Conservation (phyloP, 2,888 invertebrate species). For the Vannuccia rotundouncinata region DNA sequence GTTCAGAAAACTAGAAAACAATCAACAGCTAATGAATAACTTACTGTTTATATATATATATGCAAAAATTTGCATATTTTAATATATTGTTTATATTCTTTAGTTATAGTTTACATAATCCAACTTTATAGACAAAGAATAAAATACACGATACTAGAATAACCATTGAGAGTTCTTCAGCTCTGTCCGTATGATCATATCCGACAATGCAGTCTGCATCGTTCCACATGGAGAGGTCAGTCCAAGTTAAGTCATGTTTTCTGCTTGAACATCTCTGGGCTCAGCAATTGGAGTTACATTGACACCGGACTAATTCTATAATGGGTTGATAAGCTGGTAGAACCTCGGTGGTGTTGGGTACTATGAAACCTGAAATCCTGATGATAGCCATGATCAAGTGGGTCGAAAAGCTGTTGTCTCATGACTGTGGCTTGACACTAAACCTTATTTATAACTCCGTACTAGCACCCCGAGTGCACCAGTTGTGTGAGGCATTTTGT, state of each 20-base stretch:
- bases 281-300: neutral
- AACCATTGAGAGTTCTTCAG: neutral
- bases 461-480: conserved; percentile 22
- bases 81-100: neutral
- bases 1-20: conserved; percentile 1
- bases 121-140: neutral
- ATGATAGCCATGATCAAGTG: conserved; percentile 15
- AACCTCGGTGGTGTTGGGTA: conserved; percentile 1
- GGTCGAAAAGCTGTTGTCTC: conserved; percentile 13
- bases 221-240: too few relatives aligned
- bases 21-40: neutral
- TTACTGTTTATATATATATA: neutral
- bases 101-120: conserved; percentile 7
- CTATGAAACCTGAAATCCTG: neutral
- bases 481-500: conserved; percentile 31
- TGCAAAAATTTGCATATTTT: conserved; percentile 15
- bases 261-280: conserved; percentile 1
- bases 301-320: conserved; percentile 10
- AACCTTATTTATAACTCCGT: neutral
- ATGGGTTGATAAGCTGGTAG: neutral
- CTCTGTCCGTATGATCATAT: neutral
- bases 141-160: too few relatives aligned
- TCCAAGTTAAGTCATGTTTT: conserved; percentile 8
- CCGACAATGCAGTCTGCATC: conserved; percentile 9
- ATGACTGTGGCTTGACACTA: neutral